A percentile compares a stretch with the other conserved stretches of the same genome.
phyloP scores from a whole-genome alignment of 1,140 invertebrate genomes.

The Mylabris phalerata region DNA sequence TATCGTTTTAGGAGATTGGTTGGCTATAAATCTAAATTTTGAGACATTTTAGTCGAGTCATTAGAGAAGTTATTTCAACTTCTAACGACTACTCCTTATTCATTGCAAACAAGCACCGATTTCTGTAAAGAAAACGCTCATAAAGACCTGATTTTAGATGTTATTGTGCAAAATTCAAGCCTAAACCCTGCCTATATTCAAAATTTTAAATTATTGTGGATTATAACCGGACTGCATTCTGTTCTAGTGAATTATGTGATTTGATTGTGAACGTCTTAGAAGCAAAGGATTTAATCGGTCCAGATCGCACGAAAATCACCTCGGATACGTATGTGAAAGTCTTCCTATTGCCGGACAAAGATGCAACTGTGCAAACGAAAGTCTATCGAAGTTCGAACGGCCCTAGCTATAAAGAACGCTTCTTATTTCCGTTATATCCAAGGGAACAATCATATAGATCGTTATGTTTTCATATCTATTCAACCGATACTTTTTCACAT shows the following conservation, averaged over 20 bases:
- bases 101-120: no score
- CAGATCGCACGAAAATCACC: constrained; percentile 51
- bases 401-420: constrained; percentile 68
- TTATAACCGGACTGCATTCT: neutral
- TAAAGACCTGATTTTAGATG: no score
- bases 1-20: no score
- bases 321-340: constrained; percentile 71
- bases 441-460: constrained; percentile 45
- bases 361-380: constrained; percentile 66
- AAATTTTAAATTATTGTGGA: no score
- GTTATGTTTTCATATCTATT: constrained; percentile 56
- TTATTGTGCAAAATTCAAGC: no score
- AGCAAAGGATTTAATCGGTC: constrained; percentile 61
- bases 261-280: constrained; percentile 68
- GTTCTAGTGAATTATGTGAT: constrained; percentile 59
- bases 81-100: no score
- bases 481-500: constrained; percentile 54
- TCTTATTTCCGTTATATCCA: constrained; percentile 59
- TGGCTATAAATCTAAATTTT: no score
- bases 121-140: no score
- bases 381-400: constrained; percentile 59
- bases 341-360: constrained; percentile 64
- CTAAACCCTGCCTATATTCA: no score
- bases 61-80: no score
- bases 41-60: no score